phyloP scores from a whole-genome alignment of 2,113 vertebrate species.

The Silurus asotus region DNA sequence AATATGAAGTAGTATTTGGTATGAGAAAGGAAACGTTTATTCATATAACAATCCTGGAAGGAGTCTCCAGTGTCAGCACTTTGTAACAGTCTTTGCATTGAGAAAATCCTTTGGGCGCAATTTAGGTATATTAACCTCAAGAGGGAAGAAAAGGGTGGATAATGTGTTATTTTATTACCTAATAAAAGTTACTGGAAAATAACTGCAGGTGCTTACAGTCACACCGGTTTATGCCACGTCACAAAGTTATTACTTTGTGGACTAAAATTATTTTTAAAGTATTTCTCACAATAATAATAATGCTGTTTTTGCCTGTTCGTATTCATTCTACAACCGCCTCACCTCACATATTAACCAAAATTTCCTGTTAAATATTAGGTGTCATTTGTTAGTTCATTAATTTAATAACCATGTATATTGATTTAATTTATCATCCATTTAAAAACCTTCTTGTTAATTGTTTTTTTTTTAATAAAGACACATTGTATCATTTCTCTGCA shows the following conservation, averaged over 20 bases:
- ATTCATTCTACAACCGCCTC: neutral
- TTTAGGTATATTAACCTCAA: neutral
- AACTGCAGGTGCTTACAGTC: neutral
- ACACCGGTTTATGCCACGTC: neutral
- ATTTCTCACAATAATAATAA: neutral
- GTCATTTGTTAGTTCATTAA: neutral
- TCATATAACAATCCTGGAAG: neutral
- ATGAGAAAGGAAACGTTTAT: neutral
- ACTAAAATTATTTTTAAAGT: too few species aligned
- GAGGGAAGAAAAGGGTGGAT: neutral
- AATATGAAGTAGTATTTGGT: neutral
- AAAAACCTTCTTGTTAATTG: too few species aligned
- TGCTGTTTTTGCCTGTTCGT: neutral
- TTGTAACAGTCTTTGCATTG: neutral
- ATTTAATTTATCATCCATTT: neutral
- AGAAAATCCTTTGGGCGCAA: too few species aligned
- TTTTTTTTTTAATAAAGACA: constrained; percentile 3
- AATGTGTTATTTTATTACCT: neutral
- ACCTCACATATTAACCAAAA: neutral
- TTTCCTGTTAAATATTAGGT: neutral
- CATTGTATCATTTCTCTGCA: neutral
- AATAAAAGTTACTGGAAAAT: neutral
- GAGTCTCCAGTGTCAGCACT: neutral
- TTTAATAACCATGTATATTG: neutral
- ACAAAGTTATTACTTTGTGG: neutral